Base-by-base conservation (phyloP, 2,888 invertebrate species). In the Apodemia zela region DNA sequence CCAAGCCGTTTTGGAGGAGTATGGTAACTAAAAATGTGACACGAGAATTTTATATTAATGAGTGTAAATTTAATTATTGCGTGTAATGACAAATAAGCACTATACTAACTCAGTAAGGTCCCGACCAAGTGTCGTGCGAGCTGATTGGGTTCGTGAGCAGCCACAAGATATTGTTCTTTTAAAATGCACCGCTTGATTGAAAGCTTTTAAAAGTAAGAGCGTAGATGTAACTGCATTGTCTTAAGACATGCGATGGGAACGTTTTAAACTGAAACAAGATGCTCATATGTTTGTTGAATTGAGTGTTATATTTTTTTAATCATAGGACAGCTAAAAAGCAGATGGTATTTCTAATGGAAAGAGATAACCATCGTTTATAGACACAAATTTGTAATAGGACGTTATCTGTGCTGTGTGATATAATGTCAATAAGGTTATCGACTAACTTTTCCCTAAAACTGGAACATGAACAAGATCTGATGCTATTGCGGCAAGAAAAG, bases 121-220 rank as follows among this genome's bases (percentile, higher is more conserved):
- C 69, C 54, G 33, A 35, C 62, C 63, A 60, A 62, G 70, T 70
- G 70, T 70, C 70, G 68, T 68, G 66, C 75, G 73, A 29, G 58
- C 74, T 87, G 87, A 88, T 88, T 87, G 87, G 79, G 72, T 86
- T 85, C 88, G 87, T 88, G 87, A 83, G 84, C 75, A 71, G 74
- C 72, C 68, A 67, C 68, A 70, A 79, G 84, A 87, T 86, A 85
- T 84, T 82, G 81, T 82, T 81, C 79, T 82, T 85, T 84, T 75
- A 78, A 83, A 76, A 63, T 60, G 76, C 57, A 57, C 85, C 84
- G 85, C 84, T 71, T 80, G 80, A 84, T 81, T 76, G 80, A 85
- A 80, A 77, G 78, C 80, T 84, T 82, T 85, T 82, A 81, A 78
- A 72, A 70, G 68, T 66, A 68, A 69, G 68, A 68, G 64, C 63